Evolutionary conservation across 2,888 invertebrate species (phyloP).

Genomic region (Drosophila helvetica): DNA sequence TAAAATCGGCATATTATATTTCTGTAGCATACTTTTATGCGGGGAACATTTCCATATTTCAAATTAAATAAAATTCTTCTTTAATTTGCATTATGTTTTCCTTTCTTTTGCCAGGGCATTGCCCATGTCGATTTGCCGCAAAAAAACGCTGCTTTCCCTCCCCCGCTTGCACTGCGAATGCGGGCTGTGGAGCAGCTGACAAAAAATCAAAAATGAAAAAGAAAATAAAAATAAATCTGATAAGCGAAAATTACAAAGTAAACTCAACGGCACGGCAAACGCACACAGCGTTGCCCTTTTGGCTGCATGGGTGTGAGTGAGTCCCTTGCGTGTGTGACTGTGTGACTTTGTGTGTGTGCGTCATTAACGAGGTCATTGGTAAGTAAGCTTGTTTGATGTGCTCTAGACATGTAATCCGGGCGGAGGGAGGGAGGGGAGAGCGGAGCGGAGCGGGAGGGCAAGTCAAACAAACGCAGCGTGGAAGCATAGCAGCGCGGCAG

Average conservation of each 20-base stretch:
- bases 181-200: constrained; percentile 51
- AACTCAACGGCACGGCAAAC: constrained; percentile 58
- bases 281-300: constrained; percentile 38
- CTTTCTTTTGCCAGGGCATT: constrained; percentile 39
- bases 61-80: not conserved
- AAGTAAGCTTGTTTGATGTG: constrained; percentile 80
- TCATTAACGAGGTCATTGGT: constrained; percentile 80
- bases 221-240: constrained; percentile 79
- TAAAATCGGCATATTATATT: too few species aligned
- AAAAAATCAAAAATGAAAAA: constrained; percentile 77
- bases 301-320: not conserved
- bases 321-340: constrained; percentile 6
- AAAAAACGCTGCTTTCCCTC: rapidly evolving
- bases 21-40: too few species aligned
- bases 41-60: too few species aligned
- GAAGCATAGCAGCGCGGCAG: constrained; percentile 2
- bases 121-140: not conserved
- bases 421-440: constrained; percentile 32
- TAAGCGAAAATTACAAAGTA: constrained; percentile 78
- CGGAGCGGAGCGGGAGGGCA: constrained; percentile 11
- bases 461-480: constrained; percentile 62
- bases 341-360: constrained; percentile 56
- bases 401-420: constrained; percentile 74
- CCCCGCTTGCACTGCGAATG: constrained; percentile 24
- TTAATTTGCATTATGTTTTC: not conserved